Evolutionary conservation across 2,113 vertebrate species (phyloP).

Genomic region (Gobius niger): DNA sequence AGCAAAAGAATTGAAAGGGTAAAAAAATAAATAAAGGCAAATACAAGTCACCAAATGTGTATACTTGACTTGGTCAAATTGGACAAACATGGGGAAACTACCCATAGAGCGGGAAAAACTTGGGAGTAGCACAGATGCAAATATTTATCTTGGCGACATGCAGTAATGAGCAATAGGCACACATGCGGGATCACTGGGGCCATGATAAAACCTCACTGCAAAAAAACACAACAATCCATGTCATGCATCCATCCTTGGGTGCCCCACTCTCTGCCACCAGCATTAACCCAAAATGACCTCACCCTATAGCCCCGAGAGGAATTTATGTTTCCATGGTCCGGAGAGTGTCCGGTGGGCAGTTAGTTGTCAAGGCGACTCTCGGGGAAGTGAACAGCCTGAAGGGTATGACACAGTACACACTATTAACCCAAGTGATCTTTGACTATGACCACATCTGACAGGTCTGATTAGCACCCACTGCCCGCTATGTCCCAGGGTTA

Average conservation of each 20-base stretch:
- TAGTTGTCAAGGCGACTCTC: slow-evolving; percentile 23
- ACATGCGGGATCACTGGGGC: not conserved
- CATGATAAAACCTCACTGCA: not conserved
- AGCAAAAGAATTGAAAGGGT: not conserved
- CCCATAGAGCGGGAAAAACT: no score
- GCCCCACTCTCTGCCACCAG: slow-evolving; percentile 26
- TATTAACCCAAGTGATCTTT: slow-evolving; percentile 63
- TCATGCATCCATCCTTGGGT: slow-evolving; percentile 37
- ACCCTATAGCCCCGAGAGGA: slow-evolving; percentile 11
- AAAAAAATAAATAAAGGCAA: no score
- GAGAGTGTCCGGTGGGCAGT: not conserved
- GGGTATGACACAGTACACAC: slow-evolving; percentile 53
- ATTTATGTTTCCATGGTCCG: slow-evolving; percentile 48
- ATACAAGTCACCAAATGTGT: no score
- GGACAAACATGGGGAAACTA: no score
- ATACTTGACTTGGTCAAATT: no score
- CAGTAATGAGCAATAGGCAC: no score
- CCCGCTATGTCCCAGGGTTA: slow-evolving; percentile 28
- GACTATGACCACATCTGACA: slow-evolving; percentile 37
- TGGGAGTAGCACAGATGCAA: no score
- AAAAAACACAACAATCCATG: slow-evolving; percentile 7
- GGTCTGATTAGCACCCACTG: slow-evolving; percentile 25
- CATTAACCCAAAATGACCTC: slow-evolving; percentile 46
- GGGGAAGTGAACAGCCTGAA: slow-evolving; percentile 14
- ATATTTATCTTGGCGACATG: no score